Evolutionary conservation across 2,113 vertebrate genomes (phyloP).

Genomic region (Jaculus jaculus): DNA sequence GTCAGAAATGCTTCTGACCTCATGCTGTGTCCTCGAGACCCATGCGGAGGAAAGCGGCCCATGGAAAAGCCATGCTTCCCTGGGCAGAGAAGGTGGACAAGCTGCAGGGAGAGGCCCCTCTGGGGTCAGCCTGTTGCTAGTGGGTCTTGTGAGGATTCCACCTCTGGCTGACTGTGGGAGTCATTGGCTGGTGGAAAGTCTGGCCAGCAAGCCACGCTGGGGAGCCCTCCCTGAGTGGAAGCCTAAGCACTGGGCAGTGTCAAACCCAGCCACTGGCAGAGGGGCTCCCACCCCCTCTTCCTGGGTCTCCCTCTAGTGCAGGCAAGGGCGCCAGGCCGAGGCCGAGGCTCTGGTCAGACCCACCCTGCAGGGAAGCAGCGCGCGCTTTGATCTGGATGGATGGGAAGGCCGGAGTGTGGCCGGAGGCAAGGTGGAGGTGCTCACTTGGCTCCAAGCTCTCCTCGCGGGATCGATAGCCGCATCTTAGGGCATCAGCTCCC

Average conservation of each 20-base stretch:
- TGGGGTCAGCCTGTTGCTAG: fast-evolving
- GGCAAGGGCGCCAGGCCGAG: background rate
- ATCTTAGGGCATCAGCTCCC: background rate
- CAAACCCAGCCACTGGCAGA: background rate
- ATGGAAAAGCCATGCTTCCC: background rate
- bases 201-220: background rate
- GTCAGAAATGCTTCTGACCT: background rate
- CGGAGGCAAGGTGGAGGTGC: background rate
- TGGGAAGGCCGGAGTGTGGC: background rate
- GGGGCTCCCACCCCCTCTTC: background rate
- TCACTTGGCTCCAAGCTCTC: background rate
- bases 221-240: background rate
- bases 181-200: background rate
- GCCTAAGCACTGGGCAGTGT: background rate
- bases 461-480: background rate
- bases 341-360: background rate
- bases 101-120: background rate
- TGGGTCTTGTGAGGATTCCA: background rate
- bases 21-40: background rate
- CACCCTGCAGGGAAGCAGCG: background rate
- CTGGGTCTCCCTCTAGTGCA: background rate
- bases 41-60: constrained; percentile 5
- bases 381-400: background rate
- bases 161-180: background rate
- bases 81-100: background rate